Conservation (phyloP, 2,113 vertebrate species). For the Neogobius melanostomus region DNA sequence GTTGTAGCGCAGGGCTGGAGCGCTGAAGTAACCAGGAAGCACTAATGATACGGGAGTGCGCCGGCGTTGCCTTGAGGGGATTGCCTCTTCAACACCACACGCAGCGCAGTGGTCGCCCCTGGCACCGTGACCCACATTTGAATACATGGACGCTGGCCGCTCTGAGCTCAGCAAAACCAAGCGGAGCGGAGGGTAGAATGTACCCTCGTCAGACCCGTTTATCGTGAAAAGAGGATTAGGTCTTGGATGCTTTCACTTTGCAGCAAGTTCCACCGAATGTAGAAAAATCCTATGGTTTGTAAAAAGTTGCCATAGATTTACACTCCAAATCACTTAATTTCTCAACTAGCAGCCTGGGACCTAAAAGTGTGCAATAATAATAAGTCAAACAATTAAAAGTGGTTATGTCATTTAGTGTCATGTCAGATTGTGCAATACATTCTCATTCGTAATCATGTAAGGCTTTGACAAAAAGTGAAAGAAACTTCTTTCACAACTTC, state of each 20-base stretch:
- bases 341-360: no score
- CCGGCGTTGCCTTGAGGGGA: constrained; percentile 21
- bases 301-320: no score
- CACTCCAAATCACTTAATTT: no score
- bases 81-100: constrained; percentile 32
- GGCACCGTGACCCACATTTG: constrained; percentile 49
- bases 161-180: background rate
- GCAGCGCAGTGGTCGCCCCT: constrained; percentile 36
- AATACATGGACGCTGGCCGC: background rate
- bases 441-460: no score
- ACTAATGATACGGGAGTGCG: constrained; percentile 46
- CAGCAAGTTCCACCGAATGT: background rate
- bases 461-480: no score
- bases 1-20: constrained; percentile 32
- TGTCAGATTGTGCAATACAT: no score
- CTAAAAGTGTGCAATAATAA: no score
- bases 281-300: background rate
- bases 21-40: constrained; percentile 49
- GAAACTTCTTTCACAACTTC: no score
- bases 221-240: background rate
- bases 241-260: background rate
- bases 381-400: no score
- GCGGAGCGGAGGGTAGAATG: constrained; percentile 1
- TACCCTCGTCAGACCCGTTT: background rate
- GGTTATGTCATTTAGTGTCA: no score